These are phyloP conservation scores for Ficedula albicollis DNA, from an alignment of 2,797 vertebrate genomes.

Conservation along the genomic window DNA sequence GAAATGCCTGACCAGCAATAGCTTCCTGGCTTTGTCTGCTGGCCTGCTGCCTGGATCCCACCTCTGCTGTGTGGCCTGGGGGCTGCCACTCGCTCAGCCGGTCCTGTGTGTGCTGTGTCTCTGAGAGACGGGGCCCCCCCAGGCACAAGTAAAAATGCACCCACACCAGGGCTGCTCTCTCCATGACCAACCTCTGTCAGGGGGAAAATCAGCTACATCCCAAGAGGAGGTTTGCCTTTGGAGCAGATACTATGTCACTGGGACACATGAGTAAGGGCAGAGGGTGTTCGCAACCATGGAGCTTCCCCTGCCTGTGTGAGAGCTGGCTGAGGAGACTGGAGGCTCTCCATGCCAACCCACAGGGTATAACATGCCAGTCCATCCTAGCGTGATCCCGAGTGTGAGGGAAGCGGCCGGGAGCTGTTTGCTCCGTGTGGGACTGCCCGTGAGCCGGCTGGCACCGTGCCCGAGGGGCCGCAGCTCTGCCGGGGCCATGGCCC, in stretches of 20 bases:
- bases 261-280: not conserved
- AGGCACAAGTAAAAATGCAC: not conserved
- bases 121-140: not conserved
- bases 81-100: accelerated
- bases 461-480: accelerated
- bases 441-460: not conserved
- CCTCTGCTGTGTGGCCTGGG: not conserved
- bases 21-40: conserved; percentile 18
- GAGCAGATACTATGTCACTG: not conserved
- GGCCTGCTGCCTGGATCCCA: not conserved
- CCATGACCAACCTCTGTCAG: not conserved
- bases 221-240: not conserved
- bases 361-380: not conserved
- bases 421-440: not conserved
- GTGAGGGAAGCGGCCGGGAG: not conserved
- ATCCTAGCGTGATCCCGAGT: no score
- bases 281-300: not conserved
- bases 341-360: not conserved
- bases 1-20: conserved; percentile 28
- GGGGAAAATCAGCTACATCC: not conserved
- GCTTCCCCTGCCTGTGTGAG: not conserved
- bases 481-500: not conserved
- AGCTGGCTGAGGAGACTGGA: not conserved
- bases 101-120: not conserved
- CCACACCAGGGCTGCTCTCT: not conserved